phyloP scores from a whole-genome alignment of 1,140 invertebrate genomes.

The Notospermus geniculatus region DNA sequence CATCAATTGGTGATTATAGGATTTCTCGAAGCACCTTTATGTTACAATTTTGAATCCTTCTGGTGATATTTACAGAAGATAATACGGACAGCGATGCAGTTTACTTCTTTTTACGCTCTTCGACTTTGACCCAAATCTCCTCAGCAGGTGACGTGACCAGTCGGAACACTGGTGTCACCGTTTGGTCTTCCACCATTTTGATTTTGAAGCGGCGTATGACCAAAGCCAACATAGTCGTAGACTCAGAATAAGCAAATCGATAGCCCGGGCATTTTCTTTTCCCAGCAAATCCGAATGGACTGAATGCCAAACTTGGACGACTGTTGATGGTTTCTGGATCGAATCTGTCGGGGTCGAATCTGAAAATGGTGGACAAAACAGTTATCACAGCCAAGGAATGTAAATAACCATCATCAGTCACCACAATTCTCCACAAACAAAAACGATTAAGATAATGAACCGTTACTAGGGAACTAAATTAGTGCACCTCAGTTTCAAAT shows the following conservation, averaged over 20 bases:
- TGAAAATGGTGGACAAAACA: constrained; percentile 25
- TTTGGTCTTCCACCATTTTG: constrained; percentile 39
- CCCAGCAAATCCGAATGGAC: constrained; percentile 52
- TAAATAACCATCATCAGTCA: too few species aligned
- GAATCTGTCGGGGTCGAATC: constrained; percentile 54
- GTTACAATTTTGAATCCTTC: too few species aligned
- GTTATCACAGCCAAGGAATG: not conserved
- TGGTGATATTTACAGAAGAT: too few species aligned
- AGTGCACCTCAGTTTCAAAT: too few species aligned
- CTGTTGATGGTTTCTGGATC: constrained; percentile 29
- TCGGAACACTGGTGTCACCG: constrained; percentile 39
- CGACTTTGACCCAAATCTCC: constrained; percentile 48
- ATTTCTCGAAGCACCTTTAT: too few species aligned
- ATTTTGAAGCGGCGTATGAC: constrained; percentile 37
- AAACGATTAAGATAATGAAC: constrained; percentile 3
- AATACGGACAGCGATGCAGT: too few species aligned
- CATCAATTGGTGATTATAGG: too few species aligned
- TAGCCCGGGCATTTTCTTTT: constrained; percentile 46
- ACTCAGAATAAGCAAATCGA: constrained; percentile 37
- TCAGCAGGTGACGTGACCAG: constrained; percentile 45
- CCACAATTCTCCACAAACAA: not conserved
- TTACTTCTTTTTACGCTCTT: constrained; percentile 19
- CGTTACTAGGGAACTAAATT: not conserved
- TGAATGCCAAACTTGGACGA: constrained; percentile 32
- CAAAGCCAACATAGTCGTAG: constrained; percentile 26